These are phyloP conservation scores for Acleris cristana DNA, from an alignment of 2,888 invertebrate genomes.

Conservation along the genomic window DNA sequence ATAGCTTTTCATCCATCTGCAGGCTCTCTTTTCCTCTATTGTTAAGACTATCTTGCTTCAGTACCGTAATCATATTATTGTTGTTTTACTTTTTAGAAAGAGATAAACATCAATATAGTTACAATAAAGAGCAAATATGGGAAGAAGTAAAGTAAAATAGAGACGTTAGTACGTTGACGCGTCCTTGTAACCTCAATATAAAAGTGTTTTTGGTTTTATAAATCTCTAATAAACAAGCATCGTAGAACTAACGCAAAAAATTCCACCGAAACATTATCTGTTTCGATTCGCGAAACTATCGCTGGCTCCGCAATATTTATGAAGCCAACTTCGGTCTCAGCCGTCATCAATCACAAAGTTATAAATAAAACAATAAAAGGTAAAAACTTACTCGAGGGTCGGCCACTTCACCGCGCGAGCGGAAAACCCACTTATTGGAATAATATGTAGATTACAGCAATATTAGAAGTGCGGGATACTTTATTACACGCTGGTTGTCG, in stretches of 20 bases:
- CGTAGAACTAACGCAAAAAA: constrained; percentile 29
- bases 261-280: constrained; percentile 40
- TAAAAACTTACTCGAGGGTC: constrained; percentile 79
- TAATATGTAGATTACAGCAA: constrained; percentile 82
- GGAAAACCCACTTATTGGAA: constrained; percentile 81
- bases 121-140: too few relatives aligned
- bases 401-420: constrained; percentile 69
- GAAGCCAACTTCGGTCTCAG: constrained; percentile 71
- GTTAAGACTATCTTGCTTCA: too few relatives aligned
- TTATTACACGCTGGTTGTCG: constrained; percentile 56
- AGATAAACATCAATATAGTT: too few relatives aligned
- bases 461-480: constrained; percentile 75
- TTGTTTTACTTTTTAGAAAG: too few relatives aligned
- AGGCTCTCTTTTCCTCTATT: too few relatives aligned
- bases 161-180: too few relatives aligned
- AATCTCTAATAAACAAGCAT: too few relatives aligned
- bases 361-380: constrained; percentile 85
- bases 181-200: too few relatives aligned
- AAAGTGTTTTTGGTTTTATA: too few relatives aligned
- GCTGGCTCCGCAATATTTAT: constrained; percentile 80
- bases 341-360: constrained; percentile 84
- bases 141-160: too few relatives aligned
- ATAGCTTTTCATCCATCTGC: too few relatives aligned
- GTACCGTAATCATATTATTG: too few relatives aligned
- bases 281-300: constrained; percentile 60